phyloP scores from a whole-genome alignment of 2,113 vertebrate genomes.

The Atlantisia rogersi region DNA sequence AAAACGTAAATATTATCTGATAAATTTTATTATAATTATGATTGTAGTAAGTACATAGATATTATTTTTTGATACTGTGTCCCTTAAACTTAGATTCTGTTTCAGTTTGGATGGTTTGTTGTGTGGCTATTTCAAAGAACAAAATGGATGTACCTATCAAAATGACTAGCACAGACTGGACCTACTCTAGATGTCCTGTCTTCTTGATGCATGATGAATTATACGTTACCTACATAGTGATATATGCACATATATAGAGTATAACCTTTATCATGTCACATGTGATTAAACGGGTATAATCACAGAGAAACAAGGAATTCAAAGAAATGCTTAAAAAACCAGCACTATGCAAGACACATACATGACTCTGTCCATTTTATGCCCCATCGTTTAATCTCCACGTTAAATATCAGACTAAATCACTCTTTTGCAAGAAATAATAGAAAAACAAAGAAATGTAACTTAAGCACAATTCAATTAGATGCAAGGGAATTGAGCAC shows the following conservation, averaged over 20 bases:
- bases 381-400: background rate
- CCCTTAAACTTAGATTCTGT: background rate
- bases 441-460: constrained; percentile 66
- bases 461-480: constrained; percentile 71
- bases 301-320: background rate
- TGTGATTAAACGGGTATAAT: background rate
- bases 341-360: background rate
- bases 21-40: background rate
- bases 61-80: background rate
- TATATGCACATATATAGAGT: background rate
- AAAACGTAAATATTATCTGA: background rate
- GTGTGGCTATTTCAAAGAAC: background rate
- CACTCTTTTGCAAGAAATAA: constrained; percentile 37
- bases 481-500: constrained; percentile 63
- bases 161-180: background rate
- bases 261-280: background rate
- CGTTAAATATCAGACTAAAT: constrained; percentile 15
- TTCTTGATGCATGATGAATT: background rate
- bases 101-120: background rate
- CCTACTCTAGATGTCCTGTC: background rate
- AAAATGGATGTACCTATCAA: background rate
- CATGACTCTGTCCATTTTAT: background rate
- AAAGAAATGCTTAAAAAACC: background rate
- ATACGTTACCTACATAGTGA: background rate
- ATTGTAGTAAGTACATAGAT: too few species aligned